Conservation (phyloP, 1,140 invertebrate genomes). For the Drosophila athabasca region DNA sequence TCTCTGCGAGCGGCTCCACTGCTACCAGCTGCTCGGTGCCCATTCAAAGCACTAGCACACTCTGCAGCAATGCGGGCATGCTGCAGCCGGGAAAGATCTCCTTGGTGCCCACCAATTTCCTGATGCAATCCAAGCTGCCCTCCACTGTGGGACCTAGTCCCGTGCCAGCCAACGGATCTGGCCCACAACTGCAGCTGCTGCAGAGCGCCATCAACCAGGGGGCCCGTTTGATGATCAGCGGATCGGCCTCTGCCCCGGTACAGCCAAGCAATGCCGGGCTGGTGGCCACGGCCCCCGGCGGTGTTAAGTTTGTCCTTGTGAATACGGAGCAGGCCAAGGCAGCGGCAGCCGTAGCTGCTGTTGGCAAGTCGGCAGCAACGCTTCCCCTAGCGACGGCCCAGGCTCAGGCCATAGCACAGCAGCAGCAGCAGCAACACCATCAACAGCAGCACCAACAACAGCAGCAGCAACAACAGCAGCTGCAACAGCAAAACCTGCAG, state of each 20-base stretch:
- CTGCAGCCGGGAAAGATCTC: conserved; percentile 72
- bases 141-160: conserved; percentile 36
- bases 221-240: conserved; percentile 71
- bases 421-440: conserved; percentile 47
- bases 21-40: conserved; percentile 19
- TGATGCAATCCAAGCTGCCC: conserved; percentile 74
- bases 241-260: conserved; percentile 40
- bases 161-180: conserved; percentile 24
- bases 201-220: conserved; percentile 69
- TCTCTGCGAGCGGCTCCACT: conserved; percentile 57
- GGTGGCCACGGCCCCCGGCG: conserved; percentile 65
- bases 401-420: conserved; percentile 26
- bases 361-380: conserved; percentile 44
- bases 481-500: conserved; percentile 39
- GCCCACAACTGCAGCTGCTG: conserved; percentile 57
- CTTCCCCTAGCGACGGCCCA: conserved; percentile 38
- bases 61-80: conserved; percentile 20
- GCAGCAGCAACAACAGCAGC: conserved; percentile 32
- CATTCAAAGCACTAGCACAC: conserved; percentile 14
- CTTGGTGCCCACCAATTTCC: conserved; percentile 78
- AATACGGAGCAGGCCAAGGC: conserved; percentile 72
- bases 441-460: conserved; percentile 37
- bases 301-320: conserved; percentile 77
- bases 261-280: conserved; percentile 46
- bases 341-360: conserved; percentile 54